These are phyloP conservation scores for Sycophila sp. DNA, from an alignment of 1,140 invertebrate genomes.

Conservation along the genomic window DNA sequence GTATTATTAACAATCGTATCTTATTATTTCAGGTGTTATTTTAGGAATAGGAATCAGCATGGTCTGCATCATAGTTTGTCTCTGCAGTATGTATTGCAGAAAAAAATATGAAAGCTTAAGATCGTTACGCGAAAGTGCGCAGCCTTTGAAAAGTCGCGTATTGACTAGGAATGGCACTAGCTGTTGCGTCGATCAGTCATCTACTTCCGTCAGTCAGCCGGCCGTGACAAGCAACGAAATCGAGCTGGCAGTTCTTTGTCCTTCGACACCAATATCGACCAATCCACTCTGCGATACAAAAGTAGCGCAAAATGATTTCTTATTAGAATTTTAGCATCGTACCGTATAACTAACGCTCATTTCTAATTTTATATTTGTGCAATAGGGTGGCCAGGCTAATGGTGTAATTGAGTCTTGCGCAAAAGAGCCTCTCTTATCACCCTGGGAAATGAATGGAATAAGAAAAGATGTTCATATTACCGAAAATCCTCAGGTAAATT, in stretches of 20 bases:
- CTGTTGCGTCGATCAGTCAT: slow-evolving; percentile 58
- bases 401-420: slow-evolving; percentile 60
- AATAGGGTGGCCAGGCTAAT: slow-evolving; percentile 63
- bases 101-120: slow-evolving; percentile 57
- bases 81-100: slow-evolving; percentile 61
- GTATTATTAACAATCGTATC: slow-evolving; percentile 2
- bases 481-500: slow-evolving; percentile 69
- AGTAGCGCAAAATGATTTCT: slow-evolving; percentile 38
- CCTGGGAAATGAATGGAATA: slow-evolving; percentile 64
- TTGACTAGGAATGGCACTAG: slow-evolving; percentile 55
- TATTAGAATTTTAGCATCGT: background rate
- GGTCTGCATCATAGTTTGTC: slow-evolving; percentile 57
- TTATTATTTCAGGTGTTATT: slow-evolving; percentile 51
- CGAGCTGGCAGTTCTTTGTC: slow-evolving; percentile 58
- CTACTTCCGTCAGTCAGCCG: slow-evolving; percentile 55
- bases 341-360: background rate
- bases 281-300: slow-evolving; percentile 57
- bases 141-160: slow-evolving; percentile 52
- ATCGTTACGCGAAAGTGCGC: slow-evolving; percentile 50
- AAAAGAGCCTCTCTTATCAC: slow-evolving; percentile 60
- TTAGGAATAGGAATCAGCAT: slow-evolving; percentile 61
- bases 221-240: slow-evolving; percentile 55
- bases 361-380: background rate
- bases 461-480: slow-evolving; percentile 64
- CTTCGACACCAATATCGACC: slow-evolving; percentile 52